Base-by-base conservation (phyloP, 2,888 invertebrate genomes). In the Tetragonisca angustula region DNA sequence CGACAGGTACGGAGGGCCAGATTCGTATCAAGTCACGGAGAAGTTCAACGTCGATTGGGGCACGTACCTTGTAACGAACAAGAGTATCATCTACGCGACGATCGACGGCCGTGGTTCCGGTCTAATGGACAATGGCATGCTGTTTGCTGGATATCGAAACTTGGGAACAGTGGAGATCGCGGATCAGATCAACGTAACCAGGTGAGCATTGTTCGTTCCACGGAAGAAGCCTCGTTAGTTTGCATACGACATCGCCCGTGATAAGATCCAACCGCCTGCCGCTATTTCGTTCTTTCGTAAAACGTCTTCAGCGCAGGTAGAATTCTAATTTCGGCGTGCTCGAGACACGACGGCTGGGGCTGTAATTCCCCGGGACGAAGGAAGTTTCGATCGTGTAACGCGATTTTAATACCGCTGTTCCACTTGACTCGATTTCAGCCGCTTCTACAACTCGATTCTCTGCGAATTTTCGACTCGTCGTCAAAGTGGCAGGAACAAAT, bases 91-190 rank as follows among this genome's bases (percentile, higher is more conserved):
- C 81, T 97, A 98, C 89, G 98, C 97, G 0, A 96, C 96, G 87
- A 98, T 99, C 83, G 99, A 99, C 95, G 98, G 97, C 0, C 95
- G 99, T 77, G 99, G 99, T 13, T 97, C 98, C 0, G 98, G 98
- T 0, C 95, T 97, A 72, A 96, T 97, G 89, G 99, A 99, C 49
- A 97, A 98, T 89, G 96, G 96, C 73, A 96, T 98, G 92, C 95
- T 98, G 92, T 98, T 98, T 93, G 95, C 98, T 9, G 95, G 98
- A 64, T 98, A 99, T 94, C 95, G 97, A 77, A 96, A 96, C 69
- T 95, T 99, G 59, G 99, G 99, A 52, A 97, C 98, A 0, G 96
- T 97, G 0, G 99, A 99, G 95, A 97, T 99, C 72, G 96, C 96
- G 65, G 99, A 99, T 95, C 99, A 99, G 95, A 97, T 99, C 80